These are phyloP conservation scores for Microctenopoma steveboyesi DNA, from an alignment of 2,797 vertebrate species.

Conservation along the genomic window DNA sequence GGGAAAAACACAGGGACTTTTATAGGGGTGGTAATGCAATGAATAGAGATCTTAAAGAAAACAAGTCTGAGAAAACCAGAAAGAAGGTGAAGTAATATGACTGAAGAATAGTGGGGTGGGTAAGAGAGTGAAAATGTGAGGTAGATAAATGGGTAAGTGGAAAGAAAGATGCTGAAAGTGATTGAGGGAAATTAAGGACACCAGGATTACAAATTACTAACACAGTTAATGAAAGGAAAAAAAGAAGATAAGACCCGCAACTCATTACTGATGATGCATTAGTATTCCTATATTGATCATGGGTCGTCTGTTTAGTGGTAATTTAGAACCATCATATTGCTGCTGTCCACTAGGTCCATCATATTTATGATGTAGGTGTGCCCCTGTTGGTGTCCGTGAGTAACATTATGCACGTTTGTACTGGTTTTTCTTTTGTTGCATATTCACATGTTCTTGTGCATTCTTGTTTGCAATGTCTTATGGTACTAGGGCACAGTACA, in stretches of 20 bases:
- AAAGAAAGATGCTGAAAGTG: conserved; percentile 11
- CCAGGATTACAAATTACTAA: conserved; percentile 39
- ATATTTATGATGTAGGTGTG: conserved; percentile 42
- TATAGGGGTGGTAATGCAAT: conserved; percentile 23
- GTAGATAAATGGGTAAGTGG: conserved; percentile 13
- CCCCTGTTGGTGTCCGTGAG: conserved; percentile 14
- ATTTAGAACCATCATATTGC: conserved; percentile 38
- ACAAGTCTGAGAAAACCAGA: conserved; percentile 11
- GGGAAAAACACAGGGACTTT: conserved; percentile 44
- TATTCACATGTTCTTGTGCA: conserved; percentile 1
- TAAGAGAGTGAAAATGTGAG: conserved; percentile 9
- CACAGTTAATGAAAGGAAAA: conserved; percentile 47
- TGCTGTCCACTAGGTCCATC: conserved; percentile 18
- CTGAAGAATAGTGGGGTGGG: not conserved
- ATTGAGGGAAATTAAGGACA: conserved; percentile 47
- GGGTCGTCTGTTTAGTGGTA: conserved; percentile 33
- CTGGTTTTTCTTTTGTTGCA: not conserved
- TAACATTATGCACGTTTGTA: conserved; percentile 13
- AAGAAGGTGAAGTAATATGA: conserved; percentile 17
- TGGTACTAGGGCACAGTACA: conserved; percentile 11
- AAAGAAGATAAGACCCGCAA: conserved; percentile 36
- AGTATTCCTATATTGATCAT: conserved; percentile 35
- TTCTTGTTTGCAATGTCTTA: not conserved
- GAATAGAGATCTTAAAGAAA: conserved; percentile 43
- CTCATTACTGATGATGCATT: conserved; percentile 50